A percentile compares a stretch with the other conserved stretches of the same genome.
Conservation (phyloP, 2,113 vertebrate genomes). For the Chaetura pelagica region DNA sequence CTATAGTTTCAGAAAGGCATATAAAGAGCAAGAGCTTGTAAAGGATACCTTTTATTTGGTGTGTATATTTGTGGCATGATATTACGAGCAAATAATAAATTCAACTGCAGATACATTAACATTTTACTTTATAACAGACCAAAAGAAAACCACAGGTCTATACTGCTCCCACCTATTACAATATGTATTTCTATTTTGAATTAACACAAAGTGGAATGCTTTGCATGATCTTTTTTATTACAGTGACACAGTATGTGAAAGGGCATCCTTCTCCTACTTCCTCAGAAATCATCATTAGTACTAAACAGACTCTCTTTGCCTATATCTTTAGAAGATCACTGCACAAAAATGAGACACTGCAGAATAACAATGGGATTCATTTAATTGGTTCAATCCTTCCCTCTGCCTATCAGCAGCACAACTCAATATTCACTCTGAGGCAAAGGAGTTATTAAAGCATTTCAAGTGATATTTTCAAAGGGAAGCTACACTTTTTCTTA, state of each 20-base stretch:
- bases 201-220: background rate
- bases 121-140: background rate
- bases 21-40: background rate
- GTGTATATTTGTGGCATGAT: background rate
- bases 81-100: slow-evolving; percentile 14
- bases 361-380: background rate
- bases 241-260: background rate
- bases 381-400: slow-evolving; percentile 21
- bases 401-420: background rate
- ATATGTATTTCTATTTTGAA: background rate
- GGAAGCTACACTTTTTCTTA: slow-evolving; percentile 35
- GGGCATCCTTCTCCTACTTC: background rate
- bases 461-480: slow-evolving; percentile 54
- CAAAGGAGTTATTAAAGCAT: slow-evolving; percentile 36
- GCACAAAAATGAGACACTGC: background rate
- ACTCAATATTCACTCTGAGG: slow-evolving; percentile 12
- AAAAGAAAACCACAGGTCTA: background rate
- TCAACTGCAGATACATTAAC: background rate
- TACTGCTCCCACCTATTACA: background rate
- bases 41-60: background rate
- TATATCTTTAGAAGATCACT: background rate
- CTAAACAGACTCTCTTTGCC: background rate
- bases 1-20: slow-evolving; percentile 41
- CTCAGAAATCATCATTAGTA: slow-evolving; percentile 7
- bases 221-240: background rate